Conservation (phyloP, 2,113 vertebrate genomes). For the Eclectus roratus region DNA sequence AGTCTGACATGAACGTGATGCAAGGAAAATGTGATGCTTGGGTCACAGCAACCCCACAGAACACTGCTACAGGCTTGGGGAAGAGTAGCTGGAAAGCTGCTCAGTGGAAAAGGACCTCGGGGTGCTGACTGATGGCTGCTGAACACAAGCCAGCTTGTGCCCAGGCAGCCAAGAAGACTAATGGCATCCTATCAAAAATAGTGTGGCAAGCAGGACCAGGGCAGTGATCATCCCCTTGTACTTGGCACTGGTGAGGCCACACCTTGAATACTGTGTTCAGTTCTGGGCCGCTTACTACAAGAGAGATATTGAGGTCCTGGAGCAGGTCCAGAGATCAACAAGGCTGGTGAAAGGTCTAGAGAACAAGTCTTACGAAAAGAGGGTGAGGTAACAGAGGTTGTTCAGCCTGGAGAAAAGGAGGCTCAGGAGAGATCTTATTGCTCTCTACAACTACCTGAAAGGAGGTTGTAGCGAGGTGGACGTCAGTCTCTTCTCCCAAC, state of each 20-base stretch:
- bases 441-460: background rate
- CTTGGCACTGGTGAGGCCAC: background rate
- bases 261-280: fast-evolving
- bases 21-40: background rate
- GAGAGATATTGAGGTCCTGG: background rate
- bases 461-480: background rate
- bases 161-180: background rate
- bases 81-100: background rate
- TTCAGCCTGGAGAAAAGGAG: background rate
- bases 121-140: background rate
- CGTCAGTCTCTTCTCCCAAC: fast-evolving
- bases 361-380: fast-evolving
- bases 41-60: background rate
- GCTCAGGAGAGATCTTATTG: fast-evolving
- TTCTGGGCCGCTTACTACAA: background rate
- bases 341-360: background rate
- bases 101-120: background rate
- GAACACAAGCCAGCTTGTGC: background rate
- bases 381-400: background rate
- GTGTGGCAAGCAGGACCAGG: background rate
- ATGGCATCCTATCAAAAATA: background rate
- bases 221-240: background rate
- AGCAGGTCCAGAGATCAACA: fast-evolving
- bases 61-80: background rate
- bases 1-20: fast-evolving